Percentiles rank a stretch among this genome's conserved stretches.
Evolutionary conservation across 2,888 invertebrate genomes (phyloP).

Genomic region (Agonopterix heracliana): DNA sequence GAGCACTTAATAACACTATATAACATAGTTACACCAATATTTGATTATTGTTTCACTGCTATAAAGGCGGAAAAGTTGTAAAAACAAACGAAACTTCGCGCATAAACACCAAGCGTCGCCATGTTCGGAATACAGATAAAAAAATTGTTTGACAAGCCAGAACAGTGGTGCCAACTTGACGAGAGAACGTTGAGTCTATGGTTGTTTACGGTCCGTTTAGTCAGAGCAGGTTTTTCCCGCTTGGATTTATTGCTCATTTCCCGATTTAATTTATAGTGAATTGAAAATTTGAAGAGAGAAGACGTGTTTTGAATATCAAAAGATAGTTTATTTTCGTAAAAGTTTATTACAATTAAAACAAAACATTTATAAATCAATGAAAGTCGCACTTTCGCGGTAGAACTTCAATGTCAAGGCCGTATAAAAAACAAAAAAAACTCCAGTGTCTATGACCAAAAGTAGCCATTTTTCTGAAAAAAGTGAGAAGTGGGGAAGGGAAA

Average conservation of each 20-base stretch:
- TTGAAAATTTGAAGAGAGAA: too few relatives aligned
- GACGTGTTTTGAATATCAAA: too few relatives aligned
- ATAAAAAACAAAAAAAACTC: not conserved
- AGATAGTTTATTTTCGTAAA: too few relatives aligned
- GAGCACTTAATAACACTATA: slow-evolving; percentile 26
- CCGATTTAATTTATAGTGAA: too few relatives aligned
- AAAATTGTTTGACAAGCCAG: slow-evolving; percentile 4
- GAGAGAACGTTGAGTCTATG: slow-evolving; percentile 24
- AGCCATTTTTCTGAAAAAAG: slow-evolving; percentile 46
- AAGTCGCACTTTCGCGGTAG: too few relatives aligned
- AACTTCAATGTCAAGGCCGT: too few relatives aligned
- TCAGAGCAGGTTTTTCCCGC: not conserved
- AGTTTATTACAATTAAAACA: too few relatives aligned
- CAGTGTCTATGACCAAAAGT: slow-evolving; percentile 30
- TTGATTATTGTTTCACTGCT: slow-evolving; percentile 15
- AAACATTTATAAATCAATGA: too few relatives aligned
- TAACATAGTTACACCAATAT: slow-evolving; percentile 36
- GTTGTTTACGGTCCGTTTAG: not conserved
- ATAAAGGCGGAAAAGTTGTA: slow-evolving; percentile 28
- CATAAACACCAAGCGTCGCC: slow-evolving; percentile 62
- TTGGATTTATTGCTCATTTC: too few relatives aligned
- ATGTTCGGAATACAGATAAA: slow-evolving; percentile 39
- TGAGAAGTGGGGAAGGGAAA: slow-evolving; percentile 57
- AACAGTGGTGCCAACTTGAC: slow-evolving; percentile 18
- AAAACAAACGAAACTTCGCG: slow-evolving; percentile 66